Percentiles rank a stretch among this genome's conserved stretches.
Conservation (phyloP, 2,113 vertebrate genomes). For the Choloepus hoffmanni region DNA sequence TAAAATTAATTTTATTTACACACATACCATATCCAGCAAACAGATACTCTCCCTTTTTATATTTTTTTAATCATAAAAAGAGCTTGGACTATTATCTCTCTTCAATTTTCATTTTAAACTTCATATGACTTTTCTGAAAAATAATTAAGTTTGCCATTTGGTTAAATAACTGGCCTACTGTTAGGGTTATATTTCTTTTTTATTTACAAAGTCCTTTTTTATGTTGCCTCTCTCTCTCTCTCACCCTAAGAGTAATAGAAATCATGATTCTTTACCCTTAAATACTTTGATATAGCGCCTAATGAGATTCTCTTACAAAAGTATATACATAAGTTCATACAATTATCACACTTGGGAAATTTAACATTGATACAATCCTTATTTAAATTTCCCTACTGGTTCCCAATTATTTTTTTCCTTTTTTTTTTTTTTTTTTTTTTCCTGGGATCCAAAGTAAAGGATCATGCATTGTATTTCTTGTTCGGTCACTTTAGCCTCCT, state of each 20-base stretch:
- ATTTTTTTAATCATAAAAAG: not conserved
- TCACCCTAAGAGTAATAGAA: not conserved
- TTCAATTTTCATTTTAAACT: not conserved
- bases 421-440: not conserved
- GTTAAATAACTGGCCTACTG: not conserved
- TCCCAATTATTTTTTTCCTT: not conserved
- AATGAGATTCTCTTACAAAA: slow-evolving; percentile 10
- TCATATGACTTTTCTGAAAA: slow-evolving; percentile 26
- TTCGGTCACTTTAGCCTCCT: not conserved
- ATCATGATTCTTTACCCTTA: not conserved
- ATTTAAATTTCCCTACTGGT: slow-evolving; percentile 10
- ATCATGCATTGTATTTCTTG: not conserved
- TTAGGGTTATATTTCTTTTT: not conserved
- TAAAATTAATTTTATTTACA: too few relatives aligned
- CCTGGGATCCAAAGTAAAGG: not conserved
- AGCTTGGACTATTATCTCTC: not conserved
- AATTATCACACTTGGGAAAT: not conserved
- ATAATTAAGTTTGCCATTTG: not conserved
- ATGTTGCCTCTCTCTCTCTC: not conserved
- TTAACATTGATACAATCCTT: not conserved
- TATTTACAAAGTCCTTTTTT: not conserved
- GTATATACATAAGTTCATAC: not conserved
- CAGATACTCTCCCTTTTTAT: too few relatives aligned
- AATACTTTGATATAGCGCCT: not conserved
- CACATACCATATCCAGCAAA: too few relatives aligned